These are phyloP conservation scores for Trichogramma pretiosum DNA, from an alignment of 1,140 invertebrate species.

Conservation along the genomic window DNA sequence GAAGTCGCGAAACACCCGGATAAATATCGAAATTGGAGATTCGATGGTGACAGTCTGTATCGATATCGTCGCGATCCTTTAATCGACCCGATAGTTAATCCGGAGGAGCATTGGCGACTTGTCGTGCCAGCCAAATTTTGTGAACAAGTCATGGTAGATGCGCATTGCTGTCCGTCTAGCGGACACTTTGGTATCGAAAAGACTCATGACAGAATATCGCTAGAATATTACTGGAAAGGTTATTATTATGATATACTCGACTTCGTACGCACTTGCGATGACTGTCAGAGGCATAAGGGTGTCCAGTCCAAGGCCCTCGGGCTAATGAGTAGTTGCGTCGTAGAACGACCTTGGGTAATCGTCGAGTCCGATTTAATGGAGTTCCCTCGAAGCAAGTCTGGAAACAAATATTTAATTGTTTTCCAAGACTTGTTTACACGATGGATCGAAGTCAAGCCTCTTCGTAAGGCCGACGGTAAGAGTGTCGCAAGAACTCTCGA, in stretches of 20 bases:
- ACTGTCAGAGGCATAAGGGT: slow-evolving; percentile 25
- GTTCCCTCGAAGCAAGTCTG: slow-evolving; percentile 24
- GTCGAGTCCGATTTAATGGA: slow-evolving; percentile 26
- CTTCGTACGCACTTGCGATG: not conserved
- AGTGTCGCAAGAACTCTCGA: not conserved
- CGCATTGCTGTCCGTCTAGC: not conserved
- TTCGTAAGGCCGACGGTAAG: slow-evolving; percentile 8
- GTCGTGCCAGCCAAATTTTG: not conserved
- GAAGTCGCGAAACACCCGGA: not conserved
- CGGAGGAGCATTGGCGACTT: not conserved
- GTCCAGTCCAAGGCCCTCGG: slow-evolving; percentile 21
- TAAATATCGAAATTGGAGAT: not conserved
- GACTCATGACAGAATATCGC: not conserved
- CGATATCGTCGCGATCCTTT: not conserved
- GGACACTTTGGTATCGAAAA: not conserved
- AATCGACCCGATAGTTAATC: not conserved
- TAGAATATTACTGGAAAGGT: not conserved
- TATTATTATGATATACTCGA: not conserved
- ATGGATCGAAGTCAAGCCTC: slow-evolving; percentile 18
- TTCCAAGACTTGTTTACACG: slow-evolving; percentile 31
- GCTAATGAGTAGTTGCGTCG: slow-evolving; percentile 21
- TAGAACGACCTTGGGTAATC: slow-evolving; percentile 21
- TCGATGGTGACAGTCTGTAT: not conserved
- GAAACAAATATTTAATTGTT: slow-evolving; percentile 29
- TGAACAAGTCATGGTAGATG: not conserved